Base-by-base conservation (phyloP, 2,113 vertebrate genomes). In the Hystrix brachyura region DNA sequence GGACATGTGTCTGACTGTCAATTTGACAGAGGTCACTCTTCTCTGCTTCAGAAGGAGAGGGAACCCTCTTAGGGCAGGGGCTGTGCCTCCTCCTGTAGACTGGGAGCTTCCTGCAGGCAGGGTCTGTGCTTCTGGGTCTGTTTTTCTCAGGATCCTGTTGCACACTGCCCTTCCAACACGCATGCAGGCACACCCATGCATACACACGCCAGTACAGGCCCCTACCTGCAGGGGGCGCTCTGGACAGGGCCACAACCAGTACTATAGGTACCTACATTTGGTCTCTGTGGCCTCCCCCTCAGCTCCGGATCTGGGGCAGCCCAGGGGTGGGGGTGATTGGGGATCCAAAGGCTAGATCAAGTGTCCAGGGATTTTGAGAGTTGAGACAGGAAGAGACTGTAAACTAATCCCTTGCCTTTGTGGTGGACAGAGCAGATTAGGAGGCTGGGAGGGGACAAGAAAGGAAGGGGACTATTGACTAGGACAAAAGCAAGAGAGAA, bases 321-420 rank as follows among this genome's bases (percentile, higher is more conserved):
- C 32, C 43, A 34, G 25, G 46, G 17, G 80, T 71, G 72, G 79
- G 27, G 51, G 64, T 48, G 57, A 43, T 62, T 86, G 91, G 32
- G 80, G 65, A 55, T 17, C 34, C 67, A 62, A 72, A 69, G 27
- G 34, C 7, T 53, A 67, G 94, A 96, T 94, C 82, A 27, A n/a
- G 69, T 93, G 94, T 94, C 88, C 62, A 27, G 90, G 78, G 72
- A 57, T 64, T 64, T 78, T n/a, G 17, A 83, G 87, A 23, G 51
- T 14, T 3, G 57, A 90, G 98, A 88, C 96, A 91, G 94, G 79
- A 91, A 96, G 96, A 59, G 88, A 18, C 96, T 0, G 89, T 95
- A 69, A 93, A 83, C 34, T 32, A 94, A 93, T 89, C 91, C 82
- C 21, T 46, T 62, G 91, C 93, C 91, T 93, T 93, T 94, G 97